Evolutionary conservation across 2,797 vertebrate species (phyloP).

Genomic region (Atherinosoma microstoma): DNA sequence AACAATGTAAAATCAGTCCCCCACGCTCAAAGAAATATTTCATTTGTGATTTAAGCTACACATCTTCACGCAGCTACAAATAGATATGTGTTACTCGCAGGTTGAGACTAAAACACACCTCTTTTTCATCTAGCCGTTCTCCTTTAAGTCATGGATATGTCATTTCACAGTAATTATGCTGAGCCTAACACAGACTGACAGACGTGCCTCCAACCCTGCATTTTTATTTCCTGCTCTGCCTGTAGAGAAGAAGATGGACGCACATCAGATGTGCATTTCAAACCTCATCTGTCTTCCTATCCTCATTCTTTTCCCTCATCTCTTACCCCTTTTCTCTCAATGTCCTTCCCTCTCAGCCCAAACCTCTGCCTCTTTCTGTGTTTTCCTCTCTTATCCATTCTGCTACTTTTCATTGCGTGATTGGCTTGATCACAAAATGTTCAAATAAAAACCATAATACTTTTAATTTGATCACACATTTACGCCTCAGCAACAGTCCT

Average conservation of each 20-base stretch:
- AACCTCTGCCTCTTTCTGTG: conserved; percentile 18
- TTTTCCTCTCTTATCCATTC: conserved; percentile 14
- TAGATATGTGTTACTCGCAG: conserved; percentile 70
- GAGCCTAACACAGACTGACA: conserved; percentile 83
- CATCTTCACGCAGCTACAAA: conserved; percentile 49
- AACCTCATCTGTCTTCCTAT: conserved; percentile 56
- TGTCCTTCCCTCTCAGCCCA: conserved; percentile 48
- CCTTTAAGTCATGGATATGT: conserved; percentile 68
- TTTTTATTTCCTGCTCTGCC: conserved; percentile 61
- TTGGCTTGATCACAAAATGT: conserved; percentile 11
- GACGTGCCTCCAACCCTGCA: conserved; percentile 66
- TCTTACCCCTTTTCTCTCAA: conserved; percentile 14
- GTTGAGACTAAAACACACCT: conserved; percentile 69
- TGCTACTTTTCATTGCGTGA: conserved; percentile 18
- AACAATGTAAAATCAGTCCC: conserved; percentile 11
- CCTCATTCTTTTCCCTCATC: conserved; percentile 20
- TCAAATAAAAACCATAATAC: conserved; percentile 19
- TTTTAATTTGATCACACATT: conserved; percentile 14
- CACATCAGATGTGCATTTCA: conserved; percentile 65
- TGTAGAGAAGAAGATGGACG: conserved; percentile 58
- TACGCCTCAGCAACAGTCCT: conserved; percentile 13
- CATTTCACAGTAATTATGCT: conserved; percentile 84
- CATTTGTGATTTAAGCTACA: conserved; percentile 31
- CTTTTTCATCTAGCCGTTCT: conserved; percentile 57
- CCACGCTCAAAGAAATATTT: conserved; percentile 16